These are phyloP conservation scores for Micronycteris hirsuta DNA, from an alignment of 2,113 vertebrate genomes.

Conservation along the genomic window DNA sequence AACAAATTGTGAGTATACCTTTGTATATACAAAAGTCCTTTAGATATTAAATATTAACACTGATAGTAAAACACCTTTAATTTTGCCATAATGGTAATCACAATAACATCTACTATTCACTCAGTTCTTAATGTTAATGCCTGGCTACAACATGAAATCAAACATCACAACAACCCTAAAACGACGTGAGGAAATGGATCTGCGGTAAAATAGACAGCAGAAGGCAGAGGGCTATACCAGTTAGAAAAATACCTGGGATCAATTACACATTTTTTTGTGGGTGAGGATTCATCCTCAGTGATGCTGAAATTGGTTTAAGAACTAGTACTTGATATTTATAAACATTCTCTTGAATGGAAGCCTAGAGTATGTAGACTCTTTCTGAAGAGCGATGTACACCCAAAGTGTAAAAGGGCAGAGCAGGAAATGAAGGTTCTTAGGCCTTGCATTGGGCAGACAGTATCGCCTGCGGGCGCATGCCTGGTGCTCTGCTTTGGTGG, in stretches of 20 bases:
- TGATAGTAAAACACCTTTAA: neutral
- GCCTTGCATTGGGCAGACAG: neutral
- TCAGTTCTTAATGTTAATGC: neutral
- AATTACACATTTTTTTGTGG: neutral
- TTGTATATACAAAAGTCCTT: neutral
- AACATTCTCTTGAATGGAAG: neutral
- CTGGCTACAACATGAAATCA: neutral
- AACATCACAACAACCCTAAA: neutral
- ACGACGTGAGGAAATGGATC: neutral
- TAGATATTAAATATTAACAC: neutral
- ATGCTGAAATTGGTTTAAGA: neutral
- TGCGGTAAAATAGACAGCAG: neutral
- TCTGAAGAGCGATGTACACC: neutral
- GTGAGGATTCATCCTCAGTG: neutral
- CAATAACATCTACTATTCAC: neutral
- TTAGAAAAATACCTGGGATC: neutral
- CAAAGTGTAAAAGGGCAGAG: neutral
- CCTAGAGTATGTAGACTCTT: neutral
- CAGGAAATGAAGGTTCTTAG: neutral
- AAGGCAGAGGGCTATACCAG: neutral
- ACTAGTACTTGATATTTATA: neutral
- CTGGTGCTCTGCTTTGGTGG: neutral
- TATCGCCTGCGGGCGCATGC: neutral
- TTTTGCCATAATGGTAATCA: slow-evolving; percentile 12
- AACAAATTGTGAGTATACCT: neutral